Evolutionary conservation across 2,888 invertebrate species (phyloP), one percentile per base, ranked within the genome.

Genomic region (Andrena haemorrhoa): DNA sequence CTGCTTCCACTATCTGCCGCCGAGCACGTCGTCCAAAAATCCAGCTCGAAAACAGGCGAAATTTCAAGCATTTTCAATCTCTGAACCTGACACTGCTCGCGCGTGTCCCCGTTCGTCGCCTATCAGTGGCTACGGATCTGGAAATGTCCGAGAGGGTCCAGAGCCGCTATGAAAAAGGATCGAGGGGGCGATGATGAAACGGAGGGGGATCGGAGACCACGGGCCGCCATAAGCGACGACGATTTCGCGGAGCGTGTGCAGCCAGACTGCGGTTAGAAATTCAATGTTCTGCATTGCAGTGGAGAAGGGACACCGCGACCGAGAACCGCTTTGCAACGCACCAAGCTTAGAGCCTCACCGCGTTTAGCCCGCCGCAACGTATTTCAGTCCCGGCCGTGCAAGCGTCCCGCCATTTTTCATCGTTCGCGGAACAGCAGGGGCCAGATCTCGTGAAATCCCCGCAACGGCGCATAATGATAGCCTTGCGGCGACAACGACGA

Each of bases 221-320:
- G 23, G 56, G 23, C 20, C 56, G 56, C 10, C 56, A 26, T 23
- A 10, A 58, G 51, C 49, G 58, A 41, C 56, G 35, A 41, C 72
- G 33, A 47, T 65, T 47, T 53, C 47, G 29, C 29, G 61, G 26
- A 65, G 41, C 51, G 26, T 61, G 75, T 66, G 73, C 56, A 51
- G n/a, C 4, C 58, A n/a, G 23, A 8, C 73, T 47, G 61, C 33
- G 65, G 70, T 60, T 60, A 29, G 78, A 79, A 76, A 87, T 87
- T 83, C 83, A 75, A 76, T 86, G 83, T 74, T 86, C 86, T 86
- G 86, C 86, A 86, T 79, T 86, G 86, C 88, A 80, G 86, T 70
- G 69, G 56, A 26, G 56, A 75, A 60, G 69, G 76, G 63, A 72
- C 70, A 74, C 80, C 41, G 56, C 72, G 41, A 66, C 63, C 76